Evolutionary conservation across 2,888 invertebrate genomes (phyloP), one percentile per base, ranked within the genome.

Genomic region (Blastobasis adustella): DNA sequence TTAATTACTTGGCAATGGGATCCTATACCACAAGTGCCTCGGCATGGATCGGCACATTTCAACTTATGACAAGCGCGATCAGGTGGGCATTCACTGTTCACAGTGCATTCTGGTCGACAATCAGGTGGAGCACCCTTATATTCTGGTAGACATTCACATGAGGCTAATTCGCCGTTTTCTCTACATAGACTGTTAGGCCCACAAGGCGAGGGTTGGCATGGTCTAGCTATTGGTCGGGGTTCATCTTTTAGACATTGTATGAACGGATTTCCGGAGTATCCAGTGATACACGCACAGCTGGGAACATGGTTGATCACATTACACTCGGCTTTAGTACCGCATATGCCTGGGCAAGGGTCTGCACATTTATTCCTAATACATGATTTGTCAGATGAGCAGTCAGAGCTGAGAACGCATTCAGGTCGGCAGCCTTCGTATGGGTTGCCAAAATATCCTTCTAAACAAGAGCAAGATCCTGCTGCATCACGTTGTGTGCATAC

Each of bases 351-450:
- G 66, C 96, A 97, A 45, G 96, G 96, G 83, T 96, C 94, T 49
- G 90, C 89, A 71, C 97, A 97, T 76, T 95, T 96, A 71, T 94
- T 95, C 65, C 93, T 91, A 45, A 94, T 90, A 67, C 97, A 97
- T 45, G 96, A 93, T 74, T 93, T 94, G 69, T 95, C 94, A 3
- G 94, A 92, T 40, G 94, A 90, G 76, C 96, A 97, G 69, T 96
- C 96, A 0, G 95, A 93, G 73, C 94, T 96, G 2, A 95, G 89
- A 41, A 96, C 93, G 75, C 96, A 96, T 85, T 96, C 96, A 1
- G 96, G 96, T 59, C 95, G 91, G 68, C 96, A 96, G 45, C 94
- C 94, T 76, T 95, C 94, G 66, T 95, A 95, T 4, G 96, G 96
- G 81, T 96, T 95, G 51, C 96, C 96, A 70, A 92, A 92, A 71